Evolutionary conservation across 2,797 vertebrate genomes (phyloP).

Genomic region (Anas capensis): DNA sequence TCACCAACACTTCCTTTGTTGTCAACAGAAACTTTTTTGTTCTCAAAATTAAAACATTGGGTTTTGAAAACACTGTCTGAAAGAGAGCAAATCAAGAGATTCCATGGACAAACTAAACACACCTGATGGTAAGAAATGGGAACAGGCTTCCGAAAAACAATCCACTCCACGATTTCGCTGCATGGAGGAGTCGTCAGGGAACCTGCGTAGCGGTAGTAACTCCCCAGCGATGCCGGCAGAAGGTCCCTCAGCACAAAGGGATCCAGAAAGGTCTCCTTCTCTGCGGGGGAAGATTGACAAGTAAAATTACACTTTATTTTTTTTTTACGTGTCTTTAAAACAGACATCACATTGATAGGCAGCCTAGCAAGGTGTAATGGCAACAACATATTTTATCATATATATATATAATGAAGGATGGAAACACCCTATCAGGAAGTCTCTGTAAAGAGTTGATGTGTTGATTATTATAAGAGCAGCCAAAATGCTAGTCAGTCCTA

Average conservation of each 20-base stretch:
- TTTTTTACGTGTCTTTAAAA: slow-evolving; percentile 21
- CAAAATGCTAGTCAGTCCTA: neutral
- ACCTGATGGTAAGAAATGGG: slow-evolving; percentile 96
- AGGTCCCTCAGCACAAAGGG: slow-evolving; percentile 93
- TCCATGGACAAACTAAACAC: slow-evolving; percentile 2
- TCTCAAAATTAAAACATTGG: neutral
- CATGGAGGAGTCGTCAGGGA: slow-evolving; percentile 96
- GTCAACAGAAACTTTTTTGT: slow-evolving; percentile 47
- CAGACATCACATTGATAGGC: slow-evolving; percentile 41
- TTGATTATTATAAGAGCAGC: slow-evolving; percentile 56
- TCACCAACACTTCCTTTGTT: slow-evolving; percentile 52
- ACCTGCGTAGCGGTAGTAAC: slow-evolving; percentile 94
- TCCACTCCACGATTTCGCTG: slow-evolving; percentile 97
- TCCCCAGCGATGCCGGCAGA: slow-evolving; percentile 88
- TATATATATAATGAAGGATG: neutral
- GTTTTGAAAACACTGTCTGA: neutral
- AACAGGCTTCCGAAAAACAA: slow-evolving; percentile 91
- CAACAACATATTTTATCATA: slow-evolving; percentile 51
- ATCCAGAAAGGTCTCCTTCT: slow-evolving; percentile 97
- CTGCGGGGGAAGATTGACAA: slow-evolving; percentile 77
- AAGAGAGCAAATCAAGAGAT: neutral
- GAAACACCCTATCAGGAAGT: neutral
- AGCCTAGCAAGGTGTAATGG: slow-evolving; percentile 54
- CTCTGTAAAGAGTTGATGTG: neutral
- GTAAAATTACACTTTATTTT: slow-evolving; percentile 26